Evolutionary conservation across 2,113 vertebrate genomes (phyloP), one percentile per base, ranked within the genome.

Genomic region (Eolophus roseicapilla): DNA sequence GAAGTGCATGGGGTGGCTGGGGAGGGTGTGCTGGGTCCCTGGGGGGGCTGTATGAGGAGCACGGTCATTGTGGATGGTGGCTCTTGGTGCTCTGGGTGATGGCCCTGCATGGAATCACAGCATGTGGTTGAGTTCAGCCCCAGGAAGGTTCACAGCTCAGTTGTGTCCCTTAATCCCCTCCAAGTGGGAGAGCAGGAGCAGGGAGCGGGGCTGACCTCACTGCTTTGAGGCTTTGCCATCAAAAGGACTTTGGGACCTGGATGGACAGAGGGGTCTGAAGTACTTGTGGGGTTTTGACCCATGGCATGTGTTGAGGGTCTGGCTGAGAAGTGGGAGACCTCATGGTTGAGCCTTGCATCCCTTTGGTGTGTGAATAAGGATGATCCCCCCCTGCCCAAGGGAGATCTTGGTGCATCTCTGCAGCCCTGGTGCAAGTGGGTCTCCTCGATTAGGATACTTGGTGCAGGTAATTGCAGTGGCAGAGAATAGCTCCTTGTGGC

Each of bases 1-100:
- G 43, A 52, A 29, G 23, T 0, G 1, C 6, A 4, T 0, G 3
- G 31, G 21, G 23, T 7, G 2, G 57, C 18, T 60, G 41, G 10
- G 3, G 60, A 8, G 67, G 52, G 6, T 53, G 44, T 5, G 4
- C 7, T 31, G 35, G 35, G 60, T 11, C 49, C 21, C 17, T 3
- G n/a, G 39, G 29, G 15, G 33, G 6, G 13, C 18, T 28, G 47
- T 23, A 8, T 23, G 41, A 16, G n/a, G 41, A 55, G 47, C 12
- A 5, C 0, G 23, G 53, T 7, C 37, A 14, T 29, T 1, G 1
- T 1, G 19, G 50, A 16, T 4, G 5, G 23, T 6, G n/a, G 53
- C 37, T 33, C 14, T 28, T 0, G 19, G 57, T 62, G 65, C 75
- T 13, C 37, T 46, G 47, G 35, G 43, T n/a, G 12, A 33, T 13